These are phyloP conservation scores for Etia nguti DNA, from an alignment of 2,113 vertebrate genomes.

Conservation along the genomic window DNA sequence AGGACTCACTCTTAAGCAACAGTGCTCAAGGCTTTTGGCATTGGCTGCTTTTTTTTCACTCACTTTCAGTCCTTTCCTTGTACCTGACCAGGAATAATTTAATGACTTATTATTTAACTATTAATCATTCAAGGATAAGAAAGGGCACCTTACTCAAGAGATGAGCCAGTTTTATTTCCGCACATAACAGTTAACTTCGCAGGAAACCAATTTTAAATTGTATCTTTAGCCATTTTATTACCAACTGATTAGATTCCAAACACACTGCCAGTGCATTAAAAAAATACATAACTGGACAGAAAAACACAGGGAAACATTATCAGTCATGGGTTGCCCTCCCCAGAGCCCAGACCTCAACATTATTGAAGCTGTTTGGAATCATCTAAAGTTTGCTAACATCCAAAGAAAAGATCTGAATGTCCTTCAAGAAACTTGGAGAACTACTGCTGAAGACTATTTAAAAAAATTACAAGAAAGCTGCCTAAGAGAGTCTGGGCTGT, in stretches of 20 bases:
- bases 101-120: not conserved
- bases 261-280: not conserved
- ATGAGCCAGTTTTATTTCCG: not conserved
- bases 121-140: not conserved
- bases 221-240: not conserved
- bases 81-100: not conserved
- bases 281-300: not conserved
- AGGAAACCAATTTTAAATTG: not conserved
- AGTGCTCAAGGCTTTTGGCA: not conserved
- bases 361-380: not conserved
- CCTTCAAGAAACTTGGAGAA: not conserved
- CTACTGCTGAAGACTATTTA: not conserved
- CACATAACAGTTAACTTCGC: not conserved
- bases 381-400: not conserved
- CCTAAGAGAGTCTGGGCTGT: not conserved
- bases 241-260: not conserved
- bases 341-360: not conserved
- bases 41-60: not conserved
- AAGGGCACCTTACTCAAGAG: not conserved
- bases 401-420: not conserved
- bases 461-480: not conserved
- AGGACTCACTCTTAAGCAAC: fast-evolving
- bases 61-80: not conserved
- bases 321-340: not conserved
- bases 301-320: not conserved